A percentile compares a stretch with the other conserved stretches of the same genome.
Evolutionary conservation across 2,113 vertebrate species (phyloP).

Genomic region (Nymphicus hollandicus): DNA sequence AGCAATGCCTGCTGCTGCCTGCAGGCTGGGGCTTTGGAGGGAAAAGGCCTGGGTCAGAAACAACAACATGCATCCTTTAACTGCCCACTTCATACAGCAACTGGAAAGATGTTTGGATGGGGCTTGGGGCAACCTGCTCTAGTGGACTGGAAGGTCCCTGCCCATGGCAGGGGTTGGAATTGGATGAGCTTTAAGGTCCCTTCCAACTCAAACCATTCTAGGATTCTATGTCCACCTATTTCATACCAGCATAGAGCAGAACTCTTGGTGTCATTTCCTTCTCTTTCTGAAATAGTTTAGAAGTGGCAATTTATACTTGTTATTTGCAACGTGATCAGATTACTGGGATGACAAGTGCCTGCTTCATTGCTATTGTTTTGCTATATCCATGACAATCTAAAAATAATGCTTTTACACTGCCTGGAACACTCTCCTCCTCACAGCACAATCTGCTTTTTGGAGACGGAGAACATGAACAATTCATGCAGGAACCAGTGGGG

Average conservation of each 20-base stretch:
- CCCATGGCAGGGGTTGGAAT: background rate
- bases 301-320: background rate
- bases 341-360: background rate
- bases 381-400: background rate
- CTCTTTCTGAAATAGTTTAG: background rate
- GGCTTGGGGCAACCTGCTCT: background rate
- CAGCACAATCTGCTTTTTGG: background rate
- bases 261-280: background rate
- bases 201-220: background rate
- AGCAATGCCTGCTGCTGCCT: background rate
- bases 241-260: background rate
- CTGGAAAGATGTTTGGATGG: background rate
- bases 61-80: background rate
- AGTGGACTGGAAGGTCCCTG: background rate
- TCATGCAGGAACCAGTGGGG: accelerated
- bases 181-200: background rate
- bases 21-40: no score
- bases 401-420: background rate
- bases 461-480: background rate
- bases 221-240: background rate
- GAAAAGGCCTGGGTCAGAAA: background rate
- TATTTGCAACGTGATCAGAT: background rate
- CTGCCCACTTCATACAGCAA: background rate
- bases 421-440: background rate
- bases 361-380: background rate